Evolutionary conservation across 2,797 vertebrate genomes (phyloP).

Genomic region (Fringilla coelebs): DNA sequence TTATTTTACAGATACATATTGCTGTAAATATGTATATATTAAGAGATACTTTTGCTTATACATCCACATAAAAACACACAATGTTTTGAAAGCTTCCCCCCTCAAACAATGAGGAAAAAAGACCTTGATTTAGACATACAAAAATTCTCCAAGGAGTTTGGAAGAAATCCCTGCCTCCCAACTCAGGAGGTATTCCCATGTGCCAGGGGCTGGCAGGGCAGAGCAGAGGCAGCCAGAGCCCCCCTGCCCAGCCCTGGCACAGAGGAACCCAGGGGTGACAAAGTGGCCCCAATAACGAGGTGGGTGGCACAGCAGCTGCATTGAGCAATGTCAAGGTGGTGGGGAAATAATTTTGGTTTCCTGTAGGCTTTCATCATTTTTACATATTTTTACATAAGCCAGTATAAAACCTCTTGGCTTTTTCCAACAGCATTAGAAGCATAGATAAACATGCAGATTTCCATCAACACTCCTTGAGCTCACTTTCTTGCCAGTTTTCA

Average conservation of each 20-base stretch:
- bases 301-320: background rate
- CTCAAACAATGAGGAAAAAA: background rate
- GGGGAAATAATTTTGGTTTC: background rate
- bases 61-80: background rate
- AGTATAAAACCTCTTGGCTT: background rate
- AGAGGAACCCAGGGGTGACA: fast-evolving
- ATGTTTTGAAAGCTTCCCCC: background rate
- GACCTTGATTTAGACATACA: background rate
- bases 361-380: background rate
- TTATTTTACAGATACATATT: background rate
- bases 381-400: slow-evolving; percentile 1
- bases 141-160: background rate
- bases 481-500: slow-evolving; percentile 14
- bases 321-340: background rate
- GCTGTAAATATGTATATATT: background rate
- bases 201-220: background rate
- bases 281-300: fast-evolving
- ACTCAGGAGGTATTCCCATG: background rate
- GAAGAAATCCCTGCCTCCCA: background rate
- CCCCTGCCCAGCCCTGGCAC: background rate
- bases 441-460: background rate
- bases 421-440: background rate
- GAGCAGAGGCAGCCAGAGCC: background rate
- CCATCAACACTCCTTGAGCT: background rate
- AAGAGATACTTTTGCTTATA: background rate